Evolutionary conservation across 1,140 invertebrate genomes (phyloP).

Genomic region (Diploscapter pachys): DNA sequence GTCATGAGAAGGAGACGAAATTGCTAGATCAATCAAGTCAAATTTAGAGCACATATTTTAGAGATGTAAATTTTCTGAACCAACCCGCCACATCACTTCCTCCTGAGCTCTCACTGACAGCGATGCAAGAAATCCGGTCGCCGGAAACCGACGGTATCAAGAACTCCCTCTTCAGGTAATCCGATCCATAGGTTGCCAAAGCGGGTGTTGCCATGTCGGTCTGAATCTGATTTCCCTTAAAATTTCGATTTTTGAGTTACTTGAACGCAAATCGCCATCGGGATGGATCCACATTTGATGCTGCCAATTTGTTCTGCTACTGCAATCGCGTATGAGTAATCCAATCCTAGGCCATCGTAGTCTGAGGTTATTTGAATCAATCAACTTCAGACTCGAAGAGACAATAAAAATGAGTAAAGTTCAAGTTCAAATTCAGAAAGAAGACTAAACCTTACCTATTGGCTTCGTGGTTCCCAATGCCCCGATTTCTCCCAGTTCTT

Average conservation of each 20-base stretch:
- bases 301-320: conserved; percentile 65
- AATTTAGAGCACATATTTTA: too few relatives aligned
- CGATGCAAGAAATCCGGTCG: conserved; percentile 66
- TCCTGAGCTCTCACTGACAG: conserved; percentile 65
- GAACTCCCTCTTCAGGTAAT: conserved; percentile 66
- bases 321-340: conserved; percentile 66
- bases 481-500: too few relatives aligned
- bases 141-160: conserved; percentile 65
- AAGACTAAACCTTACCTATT: too few relatives aligned
- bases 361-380: conserved; percentile 55
- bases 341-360: conserved; percentile 67
- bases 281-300: conserved; percentile 65
- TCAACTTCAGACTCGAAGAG: too few relatives aligned
- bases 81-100: conserved; percentile 67
- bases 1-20: too few relatives aligned
- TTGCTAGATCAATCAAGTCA: too few relatives aligned
- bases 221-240: conserved; percentile 25
- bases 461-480: too few relatives aligned
- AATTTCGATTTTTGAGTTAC: conserved; percentile 61
- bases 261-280: conserved; percentile 67
- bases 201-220: conserved; percentile 50
- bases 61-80: neutral
- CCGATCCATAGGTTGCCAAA: conserved; percentile 64
- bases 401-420: too few relatives aligned
- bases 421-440: too few relatives aligned